A percentile compares a stretch with the other conserved stretches of the same genome.
phyloP scores from a whole-genome alignment of 2,113 vertebrate genomes.

The Macaca nemestrina region DNA sequence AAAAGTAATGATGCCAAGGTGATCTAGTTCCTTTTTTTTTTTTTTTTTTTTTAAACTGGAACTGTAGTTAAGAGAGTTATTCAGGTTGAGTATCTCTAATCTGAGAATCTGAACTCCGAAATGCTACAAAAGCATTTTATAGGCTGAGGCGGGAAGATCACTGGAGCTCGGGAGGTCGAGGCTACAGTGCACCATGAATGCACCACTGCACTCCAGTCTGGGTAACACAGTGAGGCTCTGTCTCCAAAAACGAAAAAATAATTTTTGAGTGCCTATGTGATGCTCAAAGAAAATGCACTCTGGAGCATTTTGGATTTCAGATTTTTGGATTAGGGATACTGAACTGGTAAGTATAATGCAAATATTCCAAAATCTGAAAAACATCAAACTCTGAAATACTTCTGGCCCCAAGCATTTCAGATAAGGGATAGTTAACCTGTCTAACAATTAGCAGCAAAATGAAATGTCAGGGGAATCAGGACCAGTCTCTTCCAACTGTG shows the following conservation, averaged over 20 bases:
- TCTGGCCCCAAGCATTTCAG: not conserved
- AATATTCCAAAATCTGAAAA: not conserved
- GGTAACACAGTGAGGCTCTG: no score
- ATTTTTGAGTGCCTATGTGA: not conserved
- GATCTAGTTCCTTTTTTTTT: rapidly evolving
- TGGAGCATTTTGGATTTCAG: not conserved
- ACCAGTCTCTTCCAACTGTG: rapidly evolving
- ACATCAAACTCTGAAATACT: not conserved
- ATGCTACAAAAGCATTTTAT: not conserved
- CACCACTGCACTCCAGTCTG: no score
- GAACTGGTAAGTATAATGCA: not conserved
- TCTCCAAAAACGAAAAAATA: no score
- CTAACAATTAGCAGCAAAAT: no score
- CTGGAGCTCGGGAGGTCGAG: no score
- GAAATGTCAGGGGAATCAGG: not conserved
- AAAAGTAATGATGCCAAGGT: rapidly evolving
- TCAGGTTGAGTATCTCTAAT: not conserved
- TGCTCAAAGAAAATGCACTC: not conserved
- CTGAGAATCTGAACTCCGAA: not conserved
- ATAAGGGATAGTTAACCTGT: not conserved
- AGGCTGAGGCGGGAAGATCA: no score
- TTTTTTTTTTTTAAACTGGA: not conserved
- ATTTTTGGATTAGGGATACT: not conserved
- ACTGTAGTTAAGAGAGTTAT: not conserved
- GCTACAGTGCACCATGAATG: no score